These are phyloP conservation scores for Conopomorpha cramerella DNA, from an alignment of 1,140 invertebrate species.

Conservation along the genomic window DNA sequence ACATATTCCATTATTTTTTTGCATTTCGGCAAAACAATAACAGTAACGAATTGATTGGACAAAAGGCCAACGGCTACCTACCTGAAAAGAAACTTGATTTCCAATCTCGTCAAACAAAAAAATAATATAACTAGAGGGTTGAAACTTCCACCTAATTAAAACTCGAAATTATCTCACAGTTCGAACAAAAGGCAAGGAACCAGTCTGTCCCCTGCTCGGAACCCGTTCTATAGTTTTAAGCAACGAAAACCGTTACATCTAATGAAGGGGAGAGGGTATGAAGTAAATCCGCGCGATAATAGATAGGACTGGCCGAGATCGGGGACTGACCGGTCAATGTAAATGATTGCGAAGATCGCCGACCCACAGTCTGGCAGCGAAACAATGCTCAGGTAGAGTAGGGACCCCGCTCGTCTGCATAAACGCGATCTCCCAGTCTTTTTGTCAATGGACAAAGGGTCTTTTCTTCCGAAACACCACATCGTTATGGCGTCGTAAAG, in stretches of 20 bases:
- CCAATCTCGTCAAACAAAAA: no score
- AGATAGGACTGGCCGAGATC: conserved; percentile 41
- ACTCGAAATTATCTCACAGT: conserved; percentile 42
- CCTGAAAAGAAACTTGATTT: no score
- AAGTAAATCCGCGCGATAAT: conserved; percentile 43
- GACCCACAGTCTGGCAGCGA: conserved; percentile 42
- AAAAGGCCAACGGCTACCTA: background rate
- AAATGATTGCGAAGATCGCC: conserved; percentile 50
- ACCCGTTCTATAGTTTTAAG: conserved; percentile 59
- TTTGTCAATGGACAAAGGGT: conserved; percentile 53
- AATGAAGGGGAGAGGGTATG: conserved; percentile 54
- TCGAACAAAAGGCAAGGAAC: conserved; percentile 33
- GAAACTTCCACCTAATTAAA: conserved; percentile 28
- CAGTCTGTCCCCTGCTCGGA: conserved; percentile 34
- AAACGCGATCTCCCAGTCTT: conserved; percentile 46
- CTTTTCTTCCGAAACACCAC: conserved; percentile 55
- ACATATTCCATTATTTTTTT: no score
- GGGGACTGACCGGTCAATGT: conserved; percentile 41
- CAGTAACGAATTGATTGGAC: no score
- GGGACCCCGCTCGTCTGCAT: conserved; percentile 31
- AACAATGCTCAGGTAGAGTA: conserved; percentile 49
- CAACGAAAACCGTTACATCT: conserved; percentile 57
- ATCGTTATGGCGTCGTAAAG: conserved; percentile 56
- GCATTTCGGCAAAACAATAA: no score
- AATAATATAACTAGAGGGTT: no score